A percentile compares a stretch with the other conserved stretches of the same genome.
These are phyloP conservation scores for Rhodophaea formosa DNA, from an alignment of 2,888 invertebrate genomes.

Conservation along the genomic window DNA sequence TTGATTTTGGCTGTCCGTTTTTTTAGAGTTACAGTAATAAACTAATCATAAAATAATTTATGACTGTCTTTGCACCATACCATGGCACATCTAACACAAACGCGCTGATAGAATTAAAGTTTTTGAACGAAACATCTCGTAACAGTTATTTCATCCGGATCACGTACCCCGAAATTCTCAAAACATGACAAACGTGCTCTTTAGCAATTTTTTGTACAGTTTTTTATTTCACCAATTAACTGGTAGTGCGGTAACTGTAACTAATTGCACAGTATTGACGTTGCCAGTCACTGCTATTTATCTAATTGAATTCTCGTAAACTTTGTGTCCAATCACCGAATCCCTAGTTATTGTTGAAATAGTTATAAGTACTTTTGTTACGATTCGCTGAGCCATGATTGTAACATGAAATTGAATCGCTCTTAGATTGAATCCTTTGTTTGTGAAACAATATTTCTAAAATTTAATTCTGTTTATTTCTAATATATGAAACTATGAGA, in stretches of 20 bases:
- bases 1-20: no score
- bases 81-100: no score
- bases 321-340: constrained; percentile 41
- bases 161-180: constrained; percentile 21
- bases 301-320: constrained; percentile 49
- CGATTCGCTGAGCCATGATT: not conserved
- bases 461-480: no score
- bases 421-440: not conserved
- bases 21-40: no score
- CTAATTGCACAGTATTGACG: constrained; percentile 42
- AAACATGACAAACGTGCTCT: constrained; percentile 31
- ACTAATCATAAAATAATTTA: no score
- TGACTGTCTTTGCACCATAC: no score
- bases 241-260: constrained; percentile 41
- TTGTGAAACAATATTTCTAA: no score
- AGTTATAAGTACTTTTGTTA: not conserved
- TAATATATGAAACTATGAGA: no score
- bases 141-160: constrained; percentile 19
- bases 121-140: not conserved
- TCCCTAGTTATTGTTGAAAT: constrained; percentile 24
- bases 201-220: constrained; percentile 33
- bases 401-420: not conserved
- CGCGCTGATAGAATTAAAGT: not conserved
- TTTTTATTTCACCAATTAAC: constrained; percentile 38
- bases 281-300: constrained; percentile 37